A percentile compares a stretch with the other conserved stretches of the same genome.
These are phyloP conservation scores for Tiliacea citrago DNA, from an alignment of 2,888 invertebrate species.

Conservation along the genomic window DNA sequence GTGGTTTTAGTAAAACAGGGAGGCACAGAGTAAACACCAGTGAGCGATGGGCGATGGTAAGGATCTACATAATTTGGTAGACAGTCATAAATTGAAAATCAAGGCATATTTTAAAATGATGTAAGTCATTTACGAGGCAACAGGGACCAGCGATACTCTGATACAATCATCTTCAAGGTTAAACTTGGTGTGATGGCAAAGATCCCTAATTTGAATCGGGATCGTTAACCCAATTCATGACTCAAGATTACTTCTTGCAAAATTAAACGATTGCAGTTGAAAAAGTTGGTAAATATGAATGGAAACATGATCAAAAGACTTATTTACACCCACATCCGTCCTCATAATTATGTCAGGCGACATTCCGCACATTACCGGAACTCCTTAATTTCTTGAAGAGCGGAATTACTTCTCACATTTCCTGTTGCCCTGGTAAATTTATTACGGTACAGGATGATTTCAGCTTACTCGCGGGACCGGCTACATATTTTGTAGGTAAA, in stretches of 20 bases:
- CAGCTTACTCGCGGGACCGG: slow-evolving; percentile 41
- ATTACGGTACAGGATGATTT: slow-evolving; percentile 61
- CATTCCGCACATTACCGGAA: slow-evolving; percentile 41
- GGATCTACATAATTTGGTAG: slow-evolving; percentile 37
- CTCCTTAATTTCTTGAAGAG: slow-evolving; percentile 54
- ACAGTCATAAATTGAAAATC: slow-evolving; percentile 21
- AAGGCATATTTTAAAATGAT: background rate
- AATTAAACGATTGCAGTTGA: background rate
- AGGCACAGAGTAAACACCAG: slow-evolving; percentile 40
- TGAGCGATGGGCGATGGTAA: slow-evolving; percentile 15
- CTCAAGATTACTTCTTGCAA: background rate
- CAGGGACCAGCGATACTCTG: background rate
- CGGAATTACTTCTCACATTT: slow-evolving; percentile 56
- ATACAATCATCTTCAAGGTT: background rate
- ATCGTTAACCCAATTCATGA: background rate
- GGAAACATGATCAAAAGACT: slow-evolving; percentile 44
- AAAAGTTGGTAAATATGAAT: slow-evolving; percentile 5
- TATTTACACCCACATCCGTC: slow-evolving; percentile 44
- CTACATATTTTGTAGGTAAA: slow-evolving; percentile 52
- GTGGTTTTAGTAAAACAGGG: slow-evolving; percentile 46
- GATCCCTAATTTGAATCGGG: background rate
- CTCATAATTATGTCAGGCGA: slow-evolving; percentile 39
- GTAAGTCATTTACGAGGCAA: background rate
- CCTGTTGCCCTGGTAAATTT: slow-evolving; percentile 63
- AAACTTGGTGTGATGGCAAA: background rate